Base-by-base conservation (phyloP, 2,888 invertebrate species). In the Lepidonotus clava region DNA sequence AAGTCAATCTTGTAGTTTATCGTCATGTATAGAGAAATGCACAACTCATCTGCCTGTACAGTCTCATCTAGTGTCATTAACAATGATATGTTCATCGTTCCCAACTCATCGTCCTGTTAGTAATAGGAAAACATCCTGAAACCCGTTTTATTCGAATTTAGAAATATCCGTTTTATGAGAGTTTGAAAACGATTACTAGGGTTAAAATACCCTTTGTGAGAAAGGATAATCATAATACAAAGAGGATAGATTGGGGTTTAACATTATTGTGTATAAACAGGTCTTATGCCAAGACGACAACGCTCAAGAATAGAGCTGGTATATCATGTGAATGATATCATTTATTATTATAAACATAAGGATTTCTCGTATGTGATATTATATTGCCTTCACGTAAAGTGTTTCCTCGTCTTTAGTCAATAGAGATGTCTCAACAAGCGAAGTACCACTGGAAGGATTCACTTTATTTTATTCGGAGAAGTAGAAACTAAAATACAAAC, bases 291-390 rank as follows among this genome's bases (percentile, higher is more conserved):
- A 4, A n/a, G 28, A 28, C 11, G 61, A n/a, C n/a, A 61, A 71
- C n/a, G 71, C 71, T 71, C 71, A 71, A 71, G 1, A 71, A 4
- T 6, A 71, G 71, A 71, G 71, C 71, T 66, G 66, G 32, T 66
- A 36, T 38, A 71, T 71, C 36, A 34, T 36, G 5, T 38, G 14
- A 34, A 34, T 18, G 71, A 71, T 4, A 36, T 36, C 36, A 21
- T 71, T 11, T 36, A 71, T 71, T 71, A 71, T 71, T 14, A 71
- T 36, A 34, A n/a, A 1, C 38, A 71, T 61, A 38, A 71, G n/a
- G 71, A 71, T 71, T 71, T 24, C 24, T 71, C 36, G 38, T 34
- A 71, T 71, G 71, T 71, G 71, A 71, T 71, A 71, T 71, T 71
- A 36, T 71, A 71, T 71, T 36, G 71, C 71, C 71, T 71, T 71